Base-by-base conservation (phyloP, 2,888 invertebrate genomes). In the Pseudococcus longispinus region DNA sequence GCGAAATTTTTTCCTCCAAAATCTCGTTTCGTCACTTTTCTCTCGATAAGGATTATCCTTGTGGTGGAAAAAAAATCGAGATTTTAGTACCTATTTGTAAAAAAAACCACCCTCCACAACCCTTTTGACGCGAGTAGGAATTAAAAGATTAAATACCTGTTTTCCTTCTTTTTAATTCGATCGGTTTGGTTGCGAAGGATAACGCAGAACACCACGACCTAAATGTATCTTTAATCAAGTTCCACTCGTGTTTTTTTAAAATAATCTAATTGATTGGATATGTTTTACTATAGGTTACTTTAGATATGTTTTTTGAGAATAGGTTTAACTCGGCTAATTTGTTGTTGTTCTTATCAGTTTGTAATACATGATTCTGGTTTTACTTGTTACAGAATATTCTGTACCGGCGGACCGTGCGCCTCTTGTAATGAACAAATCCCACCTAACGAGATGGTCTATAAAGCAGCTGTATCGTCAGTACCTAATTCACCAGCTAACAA, bases 361-460 rank as follows among this genome's bases (percentile, higher is more conserved):
- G 13, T n/a, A n/a, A n/a, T 51, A 18, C 44, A 13, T 46, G 9
- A 74, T 80, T 80, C 5, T 80, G n/a, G 29, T 83, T 88, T 88
- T 88, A 88, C 84, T 88, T 89, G 88, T 92, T 91, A 88, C 94
- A 98, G 98, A 93, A 94, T 98, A 93, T 98, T 97, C 91, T 97
- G 97, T 88, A 94, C 94, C 90, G 94, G 95, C 89, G 97, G 97
- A 89, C 95, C 95, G 90, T 98, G 98, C 92, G 94, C 96, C 91
- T 96, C 95, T 91, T 98, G 98, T 92, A 96, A 96, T 89, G 96
- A 96, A 92, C 94, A 94, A 91, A 98, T 98, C 92, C 97, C 97
- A 87, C 96, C 97, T 90, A 95, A 94, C 92, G 98, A 98, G 92
- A 94, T 97, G 92, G 97, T 98, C 90, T 97, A 97, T 95, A 93